phyloP scores from a whole-genome alignment of 2,888 invertebrate genomes.

The Junonia oenone region DNA sequence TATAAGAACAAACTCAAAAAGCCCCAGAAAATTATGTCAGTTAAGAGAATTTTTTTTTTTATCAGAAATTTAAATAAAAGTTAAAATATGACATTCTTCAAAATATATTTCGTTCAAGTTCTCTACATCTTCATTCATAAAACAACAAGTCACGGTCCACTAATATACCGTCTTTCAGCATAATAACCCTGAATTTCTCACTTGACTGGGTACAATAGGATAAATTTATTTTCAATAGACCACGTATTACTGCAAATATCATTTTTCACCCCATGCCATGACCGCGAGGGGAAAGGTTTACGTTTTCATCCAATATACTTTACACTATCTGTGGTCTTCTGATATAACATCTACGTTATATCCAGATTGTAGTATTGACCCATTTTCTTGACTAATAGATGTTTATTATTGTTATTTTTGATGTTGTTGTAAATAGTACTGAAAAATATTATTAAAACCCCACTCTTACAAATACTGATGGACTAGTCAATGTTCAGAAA shows the following conservation, averaged over 20 bases:
- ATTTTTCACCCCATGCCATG: constrained; percentile 23
- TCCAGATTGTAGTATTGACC: no score
- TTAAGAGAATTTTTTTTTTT: no score
- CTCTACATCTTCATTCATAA: constrained; percentile 1
- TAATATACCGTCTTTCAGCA: constrained; percentile 16
- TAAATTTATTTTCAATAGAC: constrained; percentile 30
- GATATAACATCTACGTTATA: neutral
- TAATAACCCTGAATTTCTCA: constrained; percentile 2
- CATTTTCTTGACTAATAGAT: no score
- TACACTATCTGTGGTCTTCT: constrained; percentile 4
- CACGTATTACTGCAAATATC: constrained; percentile 23
- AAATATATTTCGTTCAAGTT: neutral
- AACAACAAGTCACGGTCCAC: constrained; percentile 21
- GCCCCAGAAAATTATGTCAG: no score
- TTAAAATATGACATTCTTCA: neutral
- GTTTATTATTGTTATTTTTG: no score
- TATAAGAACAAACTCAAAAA: no score
- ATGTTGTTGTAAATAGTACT: no score
- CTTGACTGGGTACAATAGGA: constrained; percentile 10
- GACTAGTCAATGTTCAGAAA: no score
- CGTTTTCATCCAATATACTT: constrained; percentile 18
- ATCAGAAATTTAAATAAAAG: neutral
- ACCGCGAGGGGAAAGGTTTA: constrained; percentile 15
- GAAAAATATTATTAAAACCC: no score
- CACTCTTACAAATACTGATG: no score